These are phyloP conservation scores for Hylaea fasciaria DNA, from an alignment of 2,888 invertebrate genomes.

Conservation along the genomic window DNA sequence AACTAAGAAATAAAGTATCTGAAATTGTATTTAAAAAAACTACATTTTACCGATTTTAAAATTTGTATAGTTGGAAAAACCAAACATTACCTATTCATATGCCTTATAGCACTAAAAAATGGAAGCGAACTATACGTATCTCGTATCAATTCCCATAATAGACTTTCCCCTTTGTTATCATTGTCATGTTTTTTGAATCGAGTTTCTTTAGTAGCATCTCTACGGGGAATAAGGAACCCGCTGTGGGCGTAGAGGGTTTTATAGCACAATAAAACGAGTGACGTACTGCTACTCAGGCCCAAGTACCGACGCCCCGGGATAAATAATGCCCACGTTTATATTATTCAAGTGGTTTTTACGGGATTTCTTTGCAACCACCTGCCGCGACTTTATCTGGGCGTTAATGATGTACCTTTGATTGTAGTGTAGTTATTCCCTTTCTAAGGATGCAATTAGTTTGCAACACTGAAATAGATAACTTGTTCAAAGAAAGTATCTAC, in stretches of 20 bases:
- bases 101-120: no score
- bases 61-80: no score
- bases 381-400: constrained; percentile 13
- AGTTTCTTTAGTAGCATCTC: constrained; percentile 3
- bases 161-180: background rate
- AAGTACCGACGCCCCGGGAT: constrained; percentile 20
- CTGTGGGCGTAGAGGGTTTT: constrained; percentile 26
- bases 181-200: constrained; percentile 4
- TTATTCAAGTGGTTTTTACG: constrained; percentile 33
- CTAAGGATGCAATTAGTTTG: constrained; percentile 1
- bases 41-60: no score
- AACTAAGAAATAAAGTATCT: no score
- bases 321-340: constrained; percentile 35
- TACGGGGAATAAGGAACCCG: constrained; percentile 5
- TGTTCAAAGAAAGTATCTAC: no score
- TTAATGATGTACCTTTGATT: constrained; percentile 19
- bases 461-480: background rate
- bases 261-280: constrained; percentile 33
- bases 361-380: constrained; percentile 26
- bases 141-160: background rate
- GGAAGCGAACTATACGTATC: no score
- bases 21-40: no score
- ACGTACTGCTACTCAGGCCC: constrained; percentile 32
- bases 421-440: background rate
- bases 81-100: no score